These are phyloP conservation scores for Nephila pilipes DNA, from an alignment of 1,140 invertebrate species.

Conservation along the genomic window DNA sequence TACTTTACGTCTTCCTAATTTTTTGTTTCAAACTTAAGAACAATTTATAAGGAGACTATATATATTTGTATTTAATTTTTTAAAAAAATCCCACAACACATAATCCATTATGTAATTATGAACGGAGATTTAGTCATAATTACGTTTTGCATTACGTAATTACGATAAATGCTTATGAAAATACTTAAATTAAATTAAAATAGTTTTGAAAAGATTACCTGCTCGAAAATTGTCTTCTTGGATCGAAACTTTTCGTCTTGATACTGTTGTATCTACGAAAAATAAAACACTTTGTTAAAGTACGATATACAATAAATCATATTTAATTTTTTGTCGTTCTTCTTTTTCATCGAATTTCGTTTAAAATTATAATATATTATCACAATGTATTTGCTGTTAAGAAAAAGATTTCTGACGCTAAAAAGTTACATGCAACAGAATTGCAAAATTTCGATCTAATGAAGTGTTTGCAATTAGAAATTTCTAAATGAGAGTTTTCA, in stretches of 20 bases:
- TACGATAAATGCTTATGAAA: no score
- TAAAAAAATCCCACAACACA: no score
- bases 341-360: neutral
- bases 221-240: neutral
- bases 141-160: no score
- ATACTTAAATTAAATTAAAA: neutral
- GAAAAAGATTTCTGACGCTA: neutral
- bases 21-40: no score
- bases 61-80: no score
- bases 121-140: no score
- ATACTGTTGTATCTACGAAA: neutral
- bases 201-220: neutral
- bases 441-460: constrained; percentile 1
- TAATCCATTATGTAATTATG: no score
- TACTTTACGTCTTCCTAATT: no score
- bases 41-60: no score
- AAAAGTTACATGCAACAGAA: neutral
- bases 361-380: neutral
- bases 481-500: neutral
- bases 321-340: neutral
- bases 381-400: neutral
- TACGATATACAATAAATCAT: neutral
- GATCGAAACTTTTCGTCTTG: neutral
- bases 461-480: constrained; percentile 35
- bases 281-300: neutral